phyloP scores from a whole-genome alignment of 2,113 vertebrate genomes.

The Edolisoma coerulescens region DNA sequence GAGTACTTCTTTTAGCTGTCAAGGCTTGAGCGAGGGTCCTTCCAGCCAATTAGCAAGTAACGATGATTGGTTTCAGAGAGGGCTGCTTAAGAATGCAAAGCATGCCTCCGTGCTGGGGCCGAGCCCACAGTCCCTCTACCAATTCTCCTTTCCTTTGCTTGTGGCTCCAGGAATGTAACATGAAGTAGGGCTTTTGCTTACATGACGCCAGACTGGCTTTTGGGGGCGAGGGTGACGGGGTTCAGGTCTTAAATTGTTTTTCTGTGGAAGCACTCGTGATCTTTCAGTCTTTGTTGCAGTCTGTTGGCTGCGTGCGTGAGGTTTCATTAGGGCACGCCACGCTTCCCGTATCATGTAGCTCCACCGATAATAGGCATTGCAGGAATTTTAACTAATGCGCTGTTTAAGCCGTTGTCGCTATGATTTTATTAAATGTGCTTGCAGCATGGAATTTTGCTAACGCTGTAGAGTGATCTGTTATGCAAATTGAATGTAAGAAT shows the following conservation, averaged over 20 bases:
- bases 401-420: not conserved
- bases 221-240: fast-evolving
- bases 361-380: not conserved
- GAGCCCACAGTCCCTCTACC: not conserved
- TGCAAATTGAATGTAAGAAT: conserved; percentile 18
- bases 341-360: not conserved
- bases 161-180: not conserved
- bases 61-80: conserved; percentile 29
- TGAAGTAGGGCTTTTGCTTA: not conserved
- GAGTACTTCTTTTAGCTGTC: conserved; percentile 23
- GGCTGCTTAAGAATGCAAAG: conserved; percentile 47
- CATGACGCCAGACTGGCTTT: not conserved
- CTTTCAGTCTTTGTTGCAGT: conserved; percentile 9
- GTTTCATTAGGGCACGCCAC: conserved; percentile 2
- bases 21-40: conserved; percentile 21
- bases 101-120: not conserved
- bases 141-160: not conserved
- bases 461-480: conserved; percentile 15
- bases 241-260: not conserved
- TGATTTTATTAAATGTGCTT: conserved; percentile 41
- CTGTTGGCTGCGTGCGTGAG: not conserved
- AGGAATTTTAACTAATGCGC: conserved; percentile 27
- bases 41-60: conserved; percentile 47
- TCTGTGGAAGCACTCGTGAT: not conserved
- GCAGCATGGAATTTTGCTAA: conserved; percentile 9